Conservation (phyloP, 1,140 invertebrate species). For the Bombus breviceps region DNA sequence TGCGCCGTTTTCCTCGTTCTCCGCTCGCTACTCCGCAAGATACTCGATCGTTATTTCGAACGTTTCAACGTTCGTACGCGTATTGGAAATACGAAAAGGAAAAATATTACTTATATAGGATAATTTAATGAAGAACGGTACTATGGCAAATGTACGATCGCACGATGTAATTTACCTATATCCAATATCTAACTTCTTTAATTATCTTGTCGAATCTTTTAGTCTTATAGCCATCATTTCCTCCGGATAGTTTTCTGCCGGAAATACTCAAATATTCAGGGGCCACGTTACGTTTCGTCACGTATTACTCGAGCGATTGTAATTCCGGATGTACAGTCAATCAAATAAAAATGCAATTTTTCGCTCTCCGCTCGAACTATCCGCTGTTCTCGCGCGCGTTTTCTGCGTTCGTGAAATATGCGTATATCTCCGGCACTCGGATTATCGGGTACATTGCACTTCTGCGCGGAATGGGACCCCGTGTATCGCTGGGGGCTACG, state of each 20-base stretch:
- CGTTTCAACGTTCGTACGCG: no score
- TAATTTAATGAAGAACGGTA: background rate
- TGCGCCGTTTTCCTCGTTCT: no score
- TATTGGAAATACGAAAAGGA: background rate
- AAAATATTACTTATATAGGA: background rate
- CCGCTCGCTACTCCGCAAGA: no score
- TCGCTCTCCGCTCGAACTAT: background rate
- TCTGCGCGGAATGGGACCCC: constrained; percentile 46
- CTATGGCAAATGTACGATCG: background rate
- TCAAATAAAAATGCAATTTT: constrained; percentile 3
- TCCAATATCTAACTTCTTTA: background rate
- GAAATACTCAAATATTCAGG: constrained; percentile 4
- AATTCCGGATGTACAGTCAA: background rate
- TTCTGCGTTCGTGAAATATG: constrained; percentile 37
- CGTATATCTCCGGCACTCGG: constrained; percentile 18
- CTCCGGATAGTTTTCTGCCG: background rate
- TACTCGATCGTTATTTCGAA: background rate
- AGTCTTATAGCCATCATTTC: background rate
- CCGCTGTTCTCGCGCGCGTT: background rate
- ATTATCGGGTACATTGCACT: constrained; percentile 59
- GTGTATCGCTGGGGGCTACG: constrained; percentile 47
- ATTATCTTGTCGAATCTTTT: background rate
- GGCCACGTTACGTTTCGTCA: constrained; percentile 6
- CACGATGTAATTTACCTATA: background rate
- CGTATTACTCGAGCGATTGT: background rate